Evolutionary conservation across 2,113 vertebrate species (phyloP).

Genomic region (Neodon shergylaensis): DNA sequence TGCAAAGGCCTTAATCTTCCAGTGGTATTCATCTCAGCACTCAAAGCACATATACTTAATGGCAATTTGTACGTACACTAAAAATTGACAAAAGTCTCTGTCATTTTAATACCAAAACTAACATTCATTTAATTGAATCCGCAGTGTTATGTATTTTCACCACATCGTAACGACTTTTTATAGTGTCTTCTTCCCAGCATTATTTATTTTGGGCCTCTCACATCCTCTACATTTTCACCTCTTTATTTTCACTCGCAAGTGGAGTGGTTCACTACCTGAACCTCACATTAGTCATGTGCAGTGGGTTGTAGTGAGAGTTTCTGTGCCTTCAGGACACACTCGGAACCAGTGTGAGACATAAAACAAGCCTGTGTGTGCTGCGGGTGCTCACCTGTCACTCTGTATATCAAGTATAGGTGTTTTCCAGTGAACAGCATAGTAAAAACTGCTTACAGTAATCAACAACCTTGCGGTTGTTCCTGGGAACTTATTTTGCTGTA

Average conservation of each 20-base stretch:
- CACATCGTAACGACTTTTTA: conserved; percentile 18
- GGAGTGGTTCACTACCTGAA: background rate
- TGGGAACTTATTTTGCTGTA: background rate
- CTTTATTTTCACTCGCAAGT: conserved; percentile 28
- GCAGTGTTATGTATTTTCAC: background rate
- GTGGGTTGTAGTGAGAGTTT: background rate
- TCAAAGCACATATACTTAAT: conserved; percentile 57
- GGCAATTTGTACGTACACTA: conserved; percentile 35
- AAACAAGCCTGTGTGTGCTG: background rate
- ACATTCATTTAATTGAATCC: conserved; percentile 31
- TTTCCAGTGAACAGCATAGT: background rate
- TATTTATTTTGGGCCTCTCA: conserved; percentile 44
- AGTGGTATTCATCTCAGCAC: conserved; percentile 59
- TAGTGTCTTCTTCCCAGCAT: conserved; percentile 23
- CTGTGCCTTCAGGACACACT: conserved; percentile 8
- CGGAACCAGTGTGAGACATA: background rate
- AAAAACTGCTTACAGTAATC: background rate
- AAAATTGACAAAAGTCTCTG: conserved; percentile 36
- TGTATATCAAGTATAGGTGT: background rate
- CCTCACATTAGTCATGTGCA: background rate
- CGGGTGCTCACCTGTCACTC: background rate
- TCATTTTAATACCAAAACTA: conserved; percentile 61
- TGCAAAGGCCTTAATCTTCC: conserved; percentile 72
- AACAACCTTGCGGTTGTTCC: background rate
- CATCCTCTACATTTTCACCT: background rate